phyloP scores from a whole-genome alignment of 2,797 vertebrate species.

The Sebastes nivosus region DNA sequence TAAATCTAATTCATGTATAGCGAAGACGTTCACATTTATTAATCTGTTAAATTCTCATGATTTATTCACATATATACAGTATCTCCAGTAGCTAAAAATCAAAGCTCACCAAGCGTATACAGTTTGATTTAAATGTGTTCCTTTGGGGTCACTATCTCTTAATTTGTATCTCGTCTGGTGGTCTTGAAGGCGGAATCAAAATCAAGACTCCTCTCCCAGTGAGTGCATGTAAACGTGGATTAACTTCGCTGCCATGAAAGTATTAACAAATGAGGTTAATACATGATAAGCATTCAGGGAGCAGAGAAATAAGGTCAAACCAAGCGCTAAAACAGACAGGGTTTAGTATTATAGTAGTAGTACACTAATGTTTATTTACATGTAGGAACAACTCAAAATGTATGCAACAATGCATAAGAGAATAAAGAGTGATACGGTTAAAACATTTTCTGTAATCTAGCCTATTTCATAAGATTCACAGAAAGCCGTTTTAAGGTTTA shows the following conservation, averaged over 20 bases:
- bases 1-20: neutral
- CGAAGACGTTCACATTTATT: neutral
- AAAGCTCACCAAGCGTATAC: neutral
- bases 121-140: neutral
- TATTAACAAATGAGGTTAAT: slow-evolving; percentile 78
- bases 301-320: slow-evolving; percentile 56
- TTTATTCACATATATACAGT: neutral
- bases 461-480: neutral
- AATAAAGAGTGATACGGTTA: neutral
- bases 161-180: neutral
- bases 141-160: neutral
- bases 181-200: slow-evolving; percentile 15
- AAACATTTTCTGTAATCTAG: neutral
- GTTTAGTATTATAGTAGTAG: neutral
- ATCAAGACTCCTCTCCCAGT: slow-evolving; percentile 21
- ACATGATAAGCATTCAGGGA: slow-evolving; percentile 66
- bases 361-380: slow-evolving; percentile 15
- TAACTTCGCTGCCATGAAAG: slow-evolving; percentile 53
- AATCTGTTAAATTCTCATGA: neutral
- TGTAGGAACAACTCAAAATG: neutral
- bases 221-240: slow-evolving; percentile 55
- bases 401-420: neutral
- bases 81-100: neutral
- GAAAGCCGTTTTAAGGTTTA: neutral
- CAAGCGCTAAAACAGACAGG: slow-evolving; percentile 6